These are phyloP conservation scores for Oikopleura dioica DNA, from an alignment of 23 tunicate genomes.

Conservation along the genomic window DNA sequence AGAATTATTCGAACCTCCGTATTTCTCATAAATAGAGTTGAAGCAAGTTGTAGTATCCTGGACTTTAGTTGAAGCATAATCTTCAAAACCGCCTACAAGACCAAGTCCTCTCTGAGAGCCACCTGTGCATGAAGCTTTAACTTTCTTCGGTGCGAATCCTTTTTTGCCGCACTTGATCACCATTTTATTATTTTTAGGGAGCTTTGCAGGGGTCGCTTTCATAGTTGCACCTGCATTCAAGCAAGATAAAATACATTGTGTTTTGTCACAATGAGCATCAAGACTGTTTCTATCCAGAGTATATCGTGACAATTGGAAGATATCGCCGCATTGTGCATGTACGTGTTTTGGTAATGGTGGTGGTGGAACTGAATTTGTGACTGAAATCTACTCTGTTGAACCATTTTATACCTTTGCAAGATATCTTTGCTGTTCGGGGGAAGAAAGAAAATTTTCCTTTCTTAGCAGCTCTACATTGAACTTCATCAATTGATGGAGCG, in stretches of 20 bases:
- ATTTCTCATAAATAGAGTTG: background rate
- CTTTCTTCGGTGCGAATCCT: background rate
- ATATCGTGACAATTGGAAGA: background rate
- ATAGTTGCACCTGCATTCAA: background rate
- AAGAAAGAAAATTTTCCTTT: background rate
- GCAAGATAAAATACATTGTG: background rate
- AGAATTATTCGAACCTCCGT: too few species aligned
- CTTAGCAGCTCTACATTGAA: background rate
- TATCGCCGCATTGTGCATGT: background rate
- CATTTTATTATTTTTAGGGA: background rate
- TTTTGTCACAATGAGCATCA: background rate
- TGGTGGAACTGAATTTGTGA: conserved; percentile 1
- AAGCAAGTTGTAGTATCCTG: background rate
- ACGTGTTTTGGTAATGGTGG: background rate
- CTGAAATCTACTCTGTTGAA: background rate
- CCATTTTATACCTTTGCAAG: background rate
- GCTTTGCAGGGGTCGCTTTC: background rate
- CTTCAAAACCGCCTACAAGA: background rate
- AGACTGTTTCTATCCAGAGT: background rate
- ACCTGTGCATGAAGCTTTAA: background rate
- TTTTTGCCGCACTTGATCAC: conserved; percentile 4
- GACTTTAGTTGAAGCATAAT: background rate
- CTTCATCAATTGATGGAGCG: background rate
- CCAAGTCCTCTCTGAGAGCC: background rate
- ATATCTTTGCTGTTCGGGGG: background rate